Conservation (phyloP, 2,797 vertebrate species). For the Propithecus perrieri region DNA sequence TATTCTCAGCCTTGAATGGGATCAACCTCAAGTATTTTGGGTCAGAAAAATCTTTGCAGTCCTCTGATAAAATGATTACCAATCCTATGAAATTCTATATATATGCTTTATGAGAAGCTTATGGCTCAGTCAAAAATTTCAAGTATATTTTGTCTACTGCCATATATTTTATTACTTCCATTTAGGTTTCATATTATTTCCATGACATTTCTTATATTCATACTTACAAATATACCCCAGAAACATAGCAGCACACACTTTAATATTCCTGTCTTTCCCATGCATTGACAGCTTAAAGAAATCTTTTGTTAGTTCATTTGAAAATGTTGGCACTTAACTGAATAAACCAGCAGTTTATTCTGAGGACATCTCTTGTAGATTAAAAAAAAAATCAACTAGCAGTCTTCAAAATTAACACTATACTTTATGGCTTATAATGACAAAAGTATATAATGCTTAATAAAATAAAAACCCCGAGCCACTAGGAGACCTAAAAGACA, state of each 20-base stretch:
- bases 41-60: constrained; percentile 25
- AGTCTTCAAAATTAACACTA: constrained; percentile 22
- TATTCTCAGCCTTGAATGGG: neutral
- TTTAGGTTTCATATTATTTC: constrained; percentile 19
- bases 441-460: neutral
- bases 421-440: neutral
- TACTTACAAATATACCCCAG: neutral
- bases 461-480: neutral
- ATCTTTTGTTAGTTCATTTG: neutral
- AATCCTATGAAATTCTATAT: neutral
- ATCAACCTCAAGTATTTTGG: constrained; percentile 32
- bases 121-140: neutral
- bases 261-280: neutral
- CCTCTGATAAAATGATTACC: neutral
- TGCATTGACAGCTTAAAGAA: neutral
- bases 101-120: neutral
- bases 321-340: neutral
- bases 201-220: constrained; percentile 1
- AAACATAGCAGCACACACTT: neutral
- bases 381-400: neutral
- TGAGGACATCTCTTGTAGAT: neutral
- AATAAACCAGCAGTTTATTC: constrained; percentile 19
- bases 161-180: neutral
- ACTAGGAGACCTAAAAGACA: neutral
- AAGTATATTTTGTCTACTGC: constrained; percentile 14